These are phyloP conservation scores for chimpanzee (Pan troglodytes) DNA, from an alignment of 2,113 vertebrate species.

Conservation along the genomic window DNA sequence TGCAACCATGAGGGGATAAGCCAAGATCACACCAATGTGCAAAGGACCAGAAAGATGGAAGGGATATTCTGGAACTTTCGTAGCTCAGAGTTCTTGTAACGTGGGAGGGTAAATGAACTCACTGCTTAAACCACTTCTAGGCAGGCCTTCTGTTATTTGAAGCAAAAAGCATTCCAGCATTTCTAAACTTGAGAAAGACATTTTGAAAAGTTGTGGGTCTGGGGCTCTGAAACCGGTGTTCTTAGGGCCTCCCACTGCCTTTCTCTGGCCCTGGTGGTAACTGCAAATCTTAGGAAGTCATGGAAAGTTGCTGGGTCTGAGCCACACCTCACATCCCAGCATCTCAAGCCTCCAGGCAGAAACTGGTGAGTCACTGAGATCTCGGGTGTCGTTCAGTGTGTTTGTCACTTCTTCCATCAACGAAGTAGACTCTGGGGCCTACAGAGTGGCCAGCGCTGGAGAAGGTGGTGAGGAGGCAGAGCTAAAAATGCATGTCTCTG, in stretches of 20 bases:
- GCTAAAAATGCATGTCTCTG: neutral
- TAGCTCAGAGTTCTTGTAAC: neutral
- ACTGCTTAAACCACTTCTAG: neutral
- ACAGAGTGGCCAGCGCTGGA: neutral
- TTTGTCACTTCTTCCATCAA: neutral
- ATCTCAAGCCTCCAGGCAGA: neutral
- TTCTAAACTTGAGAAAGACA: neutral
- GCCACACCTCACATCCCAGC: neutral
- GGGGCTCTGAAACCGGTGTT: fast-evolving
- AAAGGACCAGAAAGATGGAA: neutral
- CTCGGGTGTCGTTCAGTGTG: neutral
- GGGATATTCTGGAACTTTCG: neutral
- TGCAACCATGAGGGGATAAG: neutral
- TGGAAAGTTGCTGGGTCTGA: neutral
- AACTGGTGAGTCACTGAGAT: neutral
- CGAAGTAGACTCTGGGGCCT: neutral
- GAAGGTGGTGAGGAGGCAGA: neutral
- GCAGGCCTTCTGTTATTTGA: neutral
- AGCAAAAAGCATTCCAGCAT: neutral
- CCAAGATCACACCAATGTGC: neutral
- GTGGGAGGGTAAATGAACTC: neutral
- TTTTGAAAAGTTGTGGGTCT: neutral
- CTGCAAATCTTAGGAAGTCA: neutral
- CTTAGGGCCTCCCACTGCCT: neutral
- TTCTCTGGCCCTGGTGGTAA: neutral